Base-by-base conservation (phyloP, 2,888 invertebrate genomes). In the Latrodectus hesperus region DNA sequence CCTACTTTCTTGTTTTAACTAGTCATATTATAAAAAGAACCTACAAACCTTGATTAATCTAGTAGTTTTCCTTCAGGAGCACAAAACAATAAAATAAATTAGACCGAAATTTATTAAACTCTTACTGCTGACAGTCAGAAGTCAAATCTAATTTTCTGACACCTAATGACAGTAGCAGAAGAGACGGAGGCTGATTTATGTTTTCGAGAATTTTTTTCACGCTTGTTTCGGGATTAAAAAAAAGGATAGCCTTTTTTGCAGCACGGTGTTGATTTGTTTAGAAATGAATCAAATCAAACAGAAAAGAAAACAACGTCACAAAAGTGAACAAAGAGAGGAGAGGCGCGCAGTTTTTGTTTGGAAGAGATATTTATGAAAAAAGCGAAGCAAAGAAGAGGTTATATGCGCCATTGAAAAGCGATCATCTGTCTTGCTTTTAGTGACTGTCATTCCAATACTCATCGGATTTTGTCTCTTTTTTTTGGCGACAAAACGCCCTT, bases 321-420 rank as follows among this genome's bases (percentile, higher is more conserved):
- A 71, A 71, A 71, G 2, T 14, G 71, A 60, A 60, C 8, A 49
- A 26, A 17, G 55, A 22, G 12, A 82, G 65, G 38, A 38, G 38
- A 38, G 38, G 38, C 38, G 38, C 0, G 51, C 60, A 68, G 14
- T 9, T 49, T 49, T 12, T 49, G 11, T 55, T n/a, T 26, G 38
- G 73, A 74, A 67, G 68, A 72, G 65, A 78, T 84, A 84, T 84
- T 84, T 78, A 78, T 84, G 84, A 51, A 38, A 38, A 38, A 38
- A 38, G 6, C 1, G 65, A 49, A 55, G 49, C 38, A 84, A 38
- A 72, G 78, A 67, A 64, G 74, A 84, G 68, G 74, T 74, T 22
- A 67, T 17, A 17, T 80, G 38, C 72, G 52, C 51, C 77, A 78
- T 84, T 84, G 84, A 77, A 84, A 84, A 84, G 77, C 77, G 71